Conservation (phyloP, 2,888 invertebrate genomes). For the Invenusta paracnida region DNA sequence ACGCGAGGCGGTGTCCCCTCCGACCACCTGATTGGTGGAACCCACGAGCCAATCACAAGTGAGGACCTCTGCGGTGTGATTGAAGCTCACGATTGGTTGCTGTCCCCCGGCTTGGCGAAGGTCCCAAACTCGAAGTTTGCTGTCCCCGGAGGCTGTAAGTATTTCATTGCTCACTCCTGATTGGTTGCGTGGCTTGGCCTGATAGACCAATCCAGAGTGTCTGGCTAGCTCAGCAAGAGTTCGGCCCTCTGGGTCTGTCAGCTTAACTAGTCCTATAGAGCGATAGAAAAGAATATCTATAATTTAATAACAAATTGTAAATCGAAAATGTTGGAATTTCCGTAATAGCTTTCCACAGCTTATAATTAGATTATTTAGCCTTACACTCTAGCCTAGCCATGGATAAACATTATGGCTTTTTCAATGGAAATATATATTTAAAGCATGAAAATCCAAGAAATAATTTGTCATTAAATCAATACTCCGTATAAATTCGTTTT, state of each 20-base stretch:
- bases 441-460: too few species aligned
- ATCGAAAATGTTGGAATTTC: too few species aligned
- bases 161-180: not conserved
- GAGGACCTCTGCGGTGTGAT: not conserved
- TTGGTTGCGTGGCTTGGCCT: not conserved
- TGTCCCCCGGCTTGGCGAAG: not conserved
- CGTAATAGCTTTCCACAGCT: too few species aligned
- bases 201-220: not conserved
- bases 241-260: not conserved
- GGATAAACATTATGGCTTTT: too few species aligned
- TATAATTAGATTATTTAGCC: too few species aligned
- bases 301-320: too few species aligned
- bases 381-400: too few species aligned
- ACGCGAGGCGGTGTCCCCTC: not conserved
- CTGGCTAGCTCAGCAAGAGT: not conserved
- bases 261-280: not conserved
- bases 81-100: not conserved
- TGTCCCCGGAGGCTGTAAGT: not conserved
- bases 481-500: too few species aligned
- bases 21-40: not conserved
- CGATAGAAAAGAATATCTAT: too few species aligned
- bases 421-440: too few species aligned
- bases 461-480: too few species aligned
- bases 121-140: slow-evolving; percentile 2
- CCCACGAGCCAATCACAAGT: not conserved